Percentiles rank a stretch among this genome's conserved stretches.
These are phyloP conservation scores for Pristionchus maxplancki DNA, from an alignment of 2,888 invertebrate species.

Conservation along the genomic window DNA sequence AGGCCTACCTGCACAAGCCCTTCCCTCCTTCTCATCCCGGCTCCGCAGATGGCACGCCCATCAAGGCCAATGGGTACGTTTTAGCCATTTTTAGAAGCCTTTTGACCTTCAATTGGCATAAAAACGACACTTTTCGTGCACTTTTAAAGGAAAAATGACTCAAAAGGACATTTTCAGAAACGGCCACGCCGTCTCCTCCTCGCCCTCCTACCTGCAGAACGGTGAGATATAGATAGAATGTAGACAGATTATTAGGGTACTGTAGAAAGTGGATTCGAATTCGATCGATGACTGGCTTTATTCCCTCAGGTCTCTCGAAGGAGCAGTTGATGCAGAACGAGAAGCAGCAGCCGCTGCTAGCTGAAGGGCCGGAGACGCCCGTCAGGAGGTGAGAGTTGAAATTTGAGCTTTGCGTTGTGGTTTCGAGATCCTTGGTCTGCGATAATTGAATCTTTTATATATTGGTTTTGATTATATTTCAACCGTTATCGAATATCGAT, in stretches of 20 bases:
- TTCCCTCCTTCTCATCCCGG: conserved; percentile 67
- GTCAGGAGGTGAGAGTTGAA: conserved; percentile 40
- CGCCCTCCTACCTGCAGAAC: conserved; percentile 51
- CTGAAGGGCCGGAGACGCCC: conserved; percentile 50
- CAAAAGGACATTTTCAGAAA: not conserved
- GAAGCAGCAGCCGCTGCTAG: conserved; percentile 60
- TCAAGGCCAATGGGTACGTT: conserved; percentile 55
- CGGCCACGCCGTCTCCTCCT: conserved; percentile 49
- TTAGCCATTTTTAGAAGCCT: too few relatives aligned
- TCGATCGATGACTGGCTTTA: not conserved
- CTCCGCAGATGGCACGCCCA: conserved; percentile 62
- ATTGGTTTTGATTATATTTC: not conserved
- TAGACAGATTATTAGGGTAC: not conserved
- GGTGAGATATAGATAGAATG: not conserved
- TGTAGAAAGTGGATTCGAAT: not conserved
- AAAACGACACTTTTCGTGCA: not conserved
- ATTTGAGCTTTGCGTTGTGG: not conserved
- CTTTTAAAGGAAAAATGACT: too few relatives aligned
- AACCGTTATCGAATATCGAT: not conserved
- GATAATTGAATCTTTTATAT: not conserved
- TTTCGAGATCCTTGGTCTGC: not conserved
- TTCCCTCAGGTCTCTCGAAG: conserved; percentile 63
- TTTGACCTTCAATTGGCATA: too few relatives aligned
- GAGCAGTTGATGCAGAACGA: conserved; percentile 66
- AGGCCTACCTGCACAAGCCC: conserved; percentile 75